A percentile compares a stretch with the other conserved stretches of the same genome.
These are phyloP conservation scores for Brachionus manjavacas DNA, from an alignment of 1,140 invertebrate genomes.

Conservation along the genomic window DNA sequence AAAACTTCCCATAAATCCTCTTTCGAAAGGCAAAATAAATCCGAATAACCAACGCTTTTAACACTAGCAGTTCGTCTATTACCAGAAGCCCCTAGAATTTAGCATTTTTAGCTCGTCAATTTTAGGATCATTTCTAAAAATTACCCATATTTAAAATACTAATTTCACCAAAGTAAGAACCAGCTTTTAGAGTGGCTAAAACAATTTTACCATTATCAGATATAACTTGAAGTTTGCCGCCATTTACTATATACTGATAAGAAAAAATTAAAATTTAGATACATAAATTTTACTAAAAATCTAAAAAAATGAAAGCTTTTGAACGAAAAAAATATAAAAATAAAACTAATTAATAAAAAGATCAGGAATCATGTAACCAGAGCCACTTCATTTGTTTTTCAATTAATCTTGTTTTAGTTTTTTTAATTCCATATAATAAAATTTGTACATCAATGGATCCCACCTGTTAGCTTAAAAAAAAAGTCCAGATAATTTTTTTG, in stretches of 20 bases:
- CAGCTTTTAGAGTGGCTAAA: constrained; percentile 83
- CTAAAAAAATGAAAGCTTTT: too few species aligned
- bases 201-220: constrained; percentile 94
- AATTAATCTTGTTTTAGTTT: too few species aligned
- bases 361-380: too few species aligned
- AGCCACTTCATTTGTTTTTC: too few species aligned
- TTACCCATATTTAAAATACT: constrained; percentile 99
- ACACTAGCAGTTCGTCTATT: constrained; percentile 60
- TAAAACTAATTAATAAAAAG: background rate
- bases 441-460: too few species aligned
- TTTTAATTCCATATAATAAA: too few species aligned
- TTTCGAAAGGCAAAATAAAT: constrained; percentile 95
- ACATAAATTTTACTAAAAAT: background rate
- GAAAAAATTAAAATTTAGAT: background rate
- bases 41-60: constrained; percentile 92
- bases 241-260: constrained; percentile 86
- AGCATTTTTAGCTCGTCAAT: background rate
- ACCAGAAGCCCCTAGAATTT: background rate
- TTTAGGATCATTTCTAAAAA: constrained; percentile 68
- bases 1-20: constrained; percentile 99
- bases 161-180: constrained; percentile 97
- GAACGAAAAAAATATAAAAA: background rate
- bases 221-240: constrained; percentile 89
- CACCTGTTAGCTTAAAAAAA: too few species aligned
- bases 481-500: too few species aligned